These are phyloP conservation scores for Aphodius sticticus DNA, from an alignment of 2,888 invertebrate species.

Conservation along the genomic window DNA sequence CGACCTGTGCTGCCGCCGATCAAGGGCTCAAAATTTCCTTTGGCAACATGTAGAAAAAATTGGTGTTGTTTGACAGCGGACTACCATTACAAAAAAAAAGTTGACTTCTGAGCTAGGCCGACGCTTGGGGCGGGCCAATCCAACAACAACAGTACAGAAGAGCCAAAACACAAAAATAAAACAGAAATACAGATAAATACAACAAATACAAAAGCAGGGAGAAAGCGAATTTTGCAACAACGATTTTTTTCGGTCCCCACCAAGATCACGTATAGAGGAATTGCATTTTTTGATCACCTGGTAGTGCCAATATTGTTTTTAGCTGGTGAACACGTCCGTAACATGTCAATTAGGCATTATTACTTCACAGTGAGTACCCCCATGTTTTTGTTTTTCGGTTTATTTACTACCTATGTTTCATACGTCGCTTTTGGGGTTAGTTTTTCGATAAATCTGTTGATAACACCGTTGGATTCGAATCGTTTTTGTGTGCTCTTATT, in stretches of 20 bases:
- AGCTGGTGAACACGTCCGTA: neutral
- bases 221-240: neutral
- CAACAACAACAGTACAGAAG: neutral
- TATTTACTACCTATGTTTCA: neutral
- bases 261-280: neutral
- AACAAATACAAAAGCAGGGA: neutral
- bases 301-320: neutral
- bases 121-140: neutral
- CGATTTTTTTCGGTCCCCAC: neutral
- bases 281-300: neutral
- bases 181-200: neutral
- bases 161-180: neutral
- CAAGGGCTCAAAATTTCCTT: slow-evolving; percentile 26
- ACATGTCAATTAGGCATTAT: slow-evolving; percentile 21
- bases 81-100: neutral
- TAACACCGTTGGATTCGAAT: neutral
- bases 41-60: slow-evolving; percentile 36
- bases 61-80: slow-evolving; percentile 30
- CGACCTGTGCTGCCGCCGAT: neutral
- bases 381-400: neutral
- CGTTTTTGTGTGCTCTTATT: neutral
- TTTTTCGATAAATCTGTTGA: neutral
- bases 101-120: neutral
- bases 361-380: slow-evolving; percentile 20
- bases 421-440: neutral